Percentiles rank a stretch among this genome's conserved stretches.
These are phyloP conservation scores for Amblyteles armatorius DNA, from an alignment of 2,888 invertebrate genomes.

Conservation along the genomic window DNA sequence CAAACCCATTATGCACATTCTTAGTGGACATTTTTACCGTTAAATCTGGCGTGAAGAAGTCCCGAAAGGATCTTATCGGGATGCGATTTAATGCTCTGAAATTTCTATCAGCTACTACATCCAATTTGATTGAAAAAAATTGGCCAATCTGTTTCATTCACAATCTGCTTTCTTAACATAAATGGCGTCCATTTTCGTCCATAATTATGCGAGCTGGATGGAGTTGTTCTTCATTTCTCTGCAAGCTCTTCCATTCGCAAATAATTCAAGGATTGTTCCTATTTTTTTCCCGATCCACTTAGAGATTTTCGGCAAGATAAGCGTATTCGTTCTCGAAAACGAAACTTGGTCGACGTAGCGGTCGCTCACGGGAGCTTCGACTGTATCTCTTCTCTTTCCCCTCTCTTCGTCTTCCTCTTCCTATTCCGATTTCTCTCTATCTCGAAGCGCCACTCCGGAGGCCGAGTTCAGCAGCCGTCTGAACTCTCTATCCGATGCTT, in stretches of 20 bases:
- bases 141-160: too few relatives aligned
- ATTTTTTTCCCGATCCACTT: not conserved
- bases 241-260: not conserved
- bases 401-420: slow-evolving; percentile 51
- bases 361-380: slow-evolving; percentile 11
- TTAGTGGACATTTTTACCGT: too few relatives aligned
- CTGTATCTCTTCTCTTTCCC: slow-evolving; percentile 69
- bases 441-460: slow-evolving; percentile 69
- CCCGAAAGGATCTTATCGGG: too few relatives aligned
- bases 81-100: too few relatives aligned
- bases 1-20: too few relatives aligned
- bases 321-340: not conserved
- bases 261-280: not conserved
- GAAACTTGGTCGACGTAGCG: not conserved
- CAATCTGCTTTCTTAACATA: too few relatives aligned
- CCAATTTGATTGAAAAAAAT: too few relatives aligned
- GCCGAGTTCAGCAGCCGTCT: slow-evolving; percentile 74
- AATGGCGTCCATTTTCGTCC: too few relatives aligned
- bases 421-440: slow-evolving; percentile 52
- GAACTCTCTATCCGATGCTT: slow-evolving; percentile 59
- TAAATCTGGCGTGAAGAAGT: too few relatives aligned
- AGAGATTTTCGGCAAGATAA: not conserved
- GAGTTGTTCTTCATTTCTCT: not conserved
- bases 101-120: too few relatives aligned
- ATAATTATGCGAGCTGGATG: too few relatives aligned